phyloP scores from a whole-genome alignment of 2,797 vertebrate genomes.

The Pangasius larnaudii region DNA sequence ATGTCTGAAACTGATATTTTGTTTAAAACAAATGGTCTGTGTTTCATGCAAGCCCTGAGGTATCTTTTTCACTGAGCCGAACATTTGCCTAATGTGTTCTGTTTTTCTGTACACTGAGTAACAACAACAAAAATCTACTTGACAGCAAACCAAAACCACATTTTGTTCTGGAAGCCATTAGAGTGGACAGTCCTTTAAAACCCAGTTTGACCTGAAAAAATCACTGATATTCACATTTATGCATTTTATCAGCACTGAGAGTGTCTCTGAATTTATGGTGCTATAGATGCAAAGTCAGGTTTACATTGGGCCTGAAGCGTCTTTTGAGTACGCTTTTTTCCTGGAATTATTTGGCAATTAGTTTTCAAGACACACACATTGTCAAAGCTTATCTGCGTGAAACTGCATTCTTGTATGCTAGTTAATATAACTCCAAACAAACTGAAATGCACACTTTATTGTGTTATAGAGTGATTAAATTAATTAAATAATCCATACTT shows the following conservation, averaged over 20 bases:
- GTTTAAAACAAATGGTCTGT: not conserved
- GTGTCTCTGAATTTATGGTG: not conserved
- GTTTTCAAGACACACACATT: not conserved
- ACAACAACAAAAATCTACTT: slow-evolving; percentile 7
- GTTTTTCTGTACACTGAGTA: slow-evolving; percentile 20
- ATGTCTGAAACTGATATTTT: not conserved
- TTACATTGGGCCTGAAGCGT: not conserved
- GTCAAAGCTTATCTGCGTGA: not conserved
- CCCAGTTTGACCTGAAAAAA: not conserved
- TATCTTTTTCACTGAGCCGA: not conserved
- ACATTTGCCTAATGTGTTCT: not conserved
- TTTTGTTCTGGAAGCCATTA: slow-evolving; percentile 15
- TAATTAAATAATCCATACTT: not conserved
- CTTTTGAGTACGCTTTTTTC: not conserved
- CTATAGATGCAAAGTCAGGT: not conserved
- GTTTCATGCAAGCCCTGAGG: not conserved
- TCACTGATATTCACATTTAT: not conserved
- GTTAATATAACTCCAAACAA: not conserved
- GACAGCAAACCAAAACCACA: slow-evolving; percentile 14
- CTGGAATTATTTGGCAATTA: not conserved
- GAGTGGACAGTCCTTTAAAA: not conserved
- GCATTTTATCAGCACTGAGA: not conserved
- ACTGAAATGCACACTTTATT: not conserved
- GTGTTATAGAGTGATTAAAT: not conserved
- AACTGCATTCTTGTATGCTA: not conserved